phyloP scores from a whole-genome alignment of 2,113 vertebrate genomes.

The Butorides virescens region DNA sequence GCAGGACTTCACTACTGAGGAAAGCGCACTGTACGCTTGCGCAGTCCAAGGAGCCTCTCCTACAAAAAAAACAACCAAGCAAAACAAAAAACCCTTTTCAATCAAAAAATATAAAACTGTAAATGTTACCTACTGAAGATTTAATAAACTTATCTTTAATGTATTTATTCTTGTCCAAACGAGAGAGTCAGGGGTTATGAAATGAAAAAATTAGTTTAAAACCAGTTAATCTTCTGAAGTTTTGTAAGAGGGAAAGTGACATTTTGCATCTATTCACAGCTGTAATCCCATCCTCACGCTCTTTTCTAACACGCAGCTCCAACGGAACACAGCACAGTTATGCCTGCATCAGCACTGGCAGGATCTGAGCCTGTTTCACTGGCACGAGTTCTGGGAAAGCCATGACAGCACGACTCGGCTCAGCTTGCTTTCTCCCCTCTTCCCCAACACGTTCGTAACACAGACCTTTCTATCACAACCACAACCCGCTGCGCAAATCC shows the following conservation, averaged over 20 bases:
- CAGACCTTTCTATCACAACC: neutral
- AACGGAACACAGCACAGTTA: neutral
- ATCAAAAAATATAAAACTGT: neutral
- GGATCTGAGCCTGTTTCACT: neutral
- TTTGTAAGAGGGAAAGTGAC: neutral
- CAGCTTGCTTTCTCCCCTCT: neutral
- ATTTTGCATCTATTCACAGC: neutral
- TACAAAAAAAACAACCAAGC: constrained; percentile 15
- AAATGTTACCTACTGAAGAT: neutral
- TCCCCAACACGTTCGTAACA: neutral
- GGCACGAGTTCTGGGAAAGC: neutral
- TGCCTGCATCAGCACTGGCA: neutral
- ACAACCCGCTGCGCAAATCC: neutral
- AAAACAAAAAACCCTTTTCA: rapidly evolving
- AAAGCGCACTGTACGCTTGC: constrained; percentile 84
- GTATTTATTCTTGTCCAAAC: neutral
- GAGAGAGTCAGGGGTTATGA: neutral
- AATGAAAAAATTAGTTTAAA: neutral
- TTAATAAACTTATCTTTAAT: neutral
- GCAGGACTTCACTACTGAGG: constrained; percentile 88
- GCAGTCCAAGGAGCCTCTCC: constrained; percentile 85
- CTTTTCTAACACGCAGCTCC: neutral
- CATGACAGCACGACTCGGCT: neutral
- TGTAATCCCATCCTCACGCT: neutral
- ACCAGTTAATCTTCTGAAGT: neutral